Conservation (phyloP, 2,888 invertebrate species). For the Volucella inflata region DNA sequence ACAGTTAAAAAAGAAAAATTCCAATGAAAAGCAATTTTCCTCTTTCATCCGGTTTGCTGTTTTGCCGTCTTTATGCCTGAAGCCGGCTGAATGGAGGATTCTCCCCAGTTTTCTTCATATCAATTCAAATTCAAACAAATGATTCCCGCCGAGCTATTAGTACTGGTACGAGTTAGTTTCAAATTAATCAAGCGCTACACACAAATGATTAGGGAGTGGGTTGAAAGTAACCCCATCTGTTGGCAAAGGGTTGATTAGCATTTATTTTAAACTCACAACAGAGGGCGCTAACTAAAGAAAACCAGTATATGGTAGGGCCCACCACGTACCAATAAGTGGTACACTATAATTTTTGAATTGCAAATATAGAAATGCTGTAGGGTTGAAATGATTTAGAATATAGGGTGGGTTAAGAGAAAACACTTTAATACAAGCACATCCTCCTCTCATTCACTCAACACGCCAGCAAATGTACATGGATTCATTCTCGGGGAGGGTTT, state of each 20-base stretch:
- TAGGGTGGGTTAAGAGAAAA: too few relatives aligned
- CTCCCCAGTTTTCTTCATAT: background rate
- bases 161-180: constrained; percentile 12
- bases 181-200: constrained; percentile 55
- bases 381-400: too few relatives aligned
- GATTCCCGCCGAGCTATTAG: constrained; percentile 29
- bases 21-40: constrained; percentile 46
- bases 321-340: background rate
- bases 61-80: constrained; percentile 16
- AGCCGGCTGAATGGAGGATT: constrained; percentile 36
- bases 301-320: background rate
- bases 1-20: constrained; percentile 26
- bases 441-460: too few relatives aligned
- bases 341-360: constrained; percentile 39
- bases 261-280: constrained; percentile 25
- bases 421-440: too few relatives aligned
- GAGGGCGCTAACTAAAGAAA: constrained; percentile 13
- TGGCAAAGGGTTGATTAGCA: constrained; percentile 58
- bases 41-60: constrained; percentile 21
- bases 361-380: constrained; percentile 46
- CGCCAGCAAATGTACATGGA: constrained; percentile 27
- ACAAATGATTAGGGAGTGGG: background rate
- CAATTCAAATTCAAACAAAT: constrained; percentile 45
- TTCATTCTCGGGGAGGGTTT: constrained; percentile 41
- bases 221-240: constrained; percentile 19